Percentiles rank a stretch among this genome's conserved stretches.
These are phyloP conservation scores for Notolepis coatsorum DNA, from an alignment of 2,797 vertebrate genomes.

Conservation along the genomic window DNA sequence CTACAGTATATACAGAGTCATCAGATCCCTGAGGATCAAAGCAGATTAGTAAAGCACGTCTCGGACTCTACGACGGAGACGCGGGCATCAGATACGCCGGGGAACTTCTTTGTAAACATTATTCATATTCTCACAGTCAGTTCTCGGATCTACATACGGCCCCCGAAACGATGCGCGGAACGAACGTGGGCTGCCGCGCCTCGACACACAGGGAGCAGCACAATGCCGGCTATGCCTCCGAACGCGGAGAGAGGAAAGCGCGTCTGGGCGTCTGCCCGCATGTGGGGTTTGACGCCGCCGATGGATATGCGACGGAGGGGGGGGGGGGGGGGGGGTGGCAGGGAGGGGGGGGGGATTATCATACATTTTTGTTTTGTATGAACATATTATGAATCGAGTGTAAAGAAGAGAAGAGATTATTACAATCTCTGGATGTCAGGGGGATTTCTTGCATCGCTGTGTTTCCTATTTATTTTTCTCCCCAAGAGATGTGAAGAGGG, in stretches of 20 bases:
- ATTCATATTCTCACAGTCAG: no score
- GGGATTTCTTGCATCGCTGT: conserved; percentile 63
- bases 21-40: no score
- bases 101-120: no score
- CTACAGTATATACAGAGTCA: no score
- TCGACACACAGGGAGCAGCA: conserved; percentile 54
- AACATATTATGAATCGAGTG: conserved; percentile 68
- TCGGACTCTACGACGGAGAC: no score
- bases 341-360: conserved; percentile 71
- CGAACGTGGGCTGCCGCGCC: conserved; percentile 45
- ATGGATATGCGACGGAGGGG: conserved; percentile 50
- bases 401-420: conserved; percentile 72
- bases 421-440: conserved; percentile 66
- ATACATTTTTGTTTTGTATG: conserved; percentile 74
- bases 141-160: conserved; percentile 48
- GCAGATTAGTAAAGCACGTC: no score
- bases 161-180: conserved; percentile 44
- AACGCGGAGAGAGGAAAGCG: conserved; percentile 46
- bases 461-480: conserved; percentile 43
- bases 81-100: no score
- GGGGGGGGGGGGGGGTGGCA: conserved; percentile 40
- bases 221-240: conserved; percentile 53
- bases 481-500: conserved; percentile 43
- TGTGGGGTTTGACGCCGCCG: conserved; percentile 73
- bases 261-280: conserved; percentile 71